Evolutionary conservation across 1,140 invertebrate genomes (phyloP), one percentile per base, ranked within the genome.

Genomic region (Anoplolepis gracilipes): DNA sequence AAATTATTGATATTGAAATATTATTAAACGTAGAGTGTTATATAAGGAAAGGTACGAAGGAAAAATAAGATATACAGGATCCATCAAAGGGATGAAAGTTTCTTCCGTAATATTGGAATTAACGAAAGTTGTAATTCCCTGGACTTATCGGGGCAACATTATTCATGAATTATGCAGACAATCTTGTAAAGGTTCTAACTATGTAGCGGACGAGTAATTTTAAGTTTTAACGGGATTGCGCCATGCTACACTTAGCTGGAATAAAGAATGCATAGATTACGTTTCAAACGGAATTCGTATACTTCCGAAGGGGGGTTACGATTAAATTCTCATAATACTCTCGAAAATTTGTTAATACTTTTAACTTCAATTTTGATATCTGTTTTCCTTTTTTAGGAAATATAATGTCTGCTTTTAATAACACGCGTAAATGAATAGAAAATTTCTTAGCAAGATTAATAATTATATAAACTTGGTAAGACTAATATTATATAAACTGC

Each of bases 151-250:
- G 53, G 36, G 78, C 78, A 73, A 59, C 78, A 82, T 82, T 82
- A 82, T 82, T 72, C 78, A 82, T 82, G 78, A 82, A 82, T 82
- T 82, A 82, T 82, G 78, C 78, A 82, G 78, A 82, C 78, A 82
- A 82, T 82, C 78, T 82, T 73, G 67, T 82, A 73, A 82, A 82
- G 78, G 53, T 57, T 82, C 78, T 82, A 82, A 82, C 78, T 82
- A 82, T 82, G 78, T 82, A 82, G 78, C 78, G 78, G 53, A 82
- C 53, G 78, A 82, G 67, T 82, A 82, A 82, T 82, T 82, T 82
- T 82, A 82, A 82, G 78, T 82, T 82, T 82, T 82, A 82, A 82
- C 78, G 55, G 78, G 67, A 33, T 81, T 72, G 78, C 78, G 67
- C 78, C 67, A 82, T 42, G 78, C 78, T 59, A 82, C 78, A 82